These are phyloP conservation scores for Aphelenchoides fujianensis DNA, from an alignment of 1,140 invertebrate species.

Conservation along the genomic window DNA sequence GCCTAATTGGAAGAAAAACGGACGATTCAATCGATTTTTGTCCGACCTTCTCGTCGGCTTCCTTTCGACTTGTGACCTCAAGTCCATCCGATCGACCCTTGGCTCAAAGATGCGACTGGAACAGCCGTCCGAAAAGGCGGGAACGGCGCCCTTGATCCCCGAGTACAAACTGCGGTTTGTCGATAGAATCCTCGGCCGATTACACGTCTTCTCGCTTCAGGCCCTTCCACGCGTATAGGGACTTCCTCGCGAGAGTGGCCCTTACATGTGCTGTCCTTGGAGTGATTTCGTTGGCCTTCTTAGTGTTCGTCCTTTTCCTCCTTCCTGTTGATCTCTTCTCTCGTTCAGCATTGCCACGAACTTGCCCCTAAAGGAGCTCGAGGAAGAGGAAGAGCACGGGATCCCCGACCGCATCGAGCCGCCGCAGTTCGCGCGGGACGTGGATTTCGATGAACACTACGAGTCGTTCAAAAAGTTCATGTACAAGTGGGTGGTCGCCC, in stretches of 20 bases:
- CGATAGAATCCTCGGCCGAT: too few species aligned
- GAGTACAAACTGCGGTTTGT: background rate
- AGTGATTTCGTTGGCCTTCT: background rate
- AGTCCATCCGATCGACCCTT: too few species aligned
- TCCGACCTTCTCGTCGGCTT: too few species aligned
- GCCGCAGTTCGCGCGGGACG: background rate
- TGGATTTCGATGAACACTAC: background rate
- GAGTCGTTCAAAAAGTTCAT: conserved; percentile 6
- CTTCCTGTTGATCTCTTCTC: too few species aligned
- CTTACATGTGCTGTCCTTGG: background rate
- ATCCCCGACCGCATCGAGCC: background rate
- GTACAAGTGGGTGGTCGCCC: conserved; percentile 1
- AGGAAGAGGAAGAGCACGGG: background rate
- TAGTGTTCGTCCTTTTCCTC: conserved; percentile 9
- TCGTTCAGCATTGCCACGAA: background rate
- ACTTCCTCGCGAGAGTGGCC: background rate
- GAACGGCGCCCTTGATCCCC: background rate
- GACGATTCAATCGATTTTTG: too few species aligned
- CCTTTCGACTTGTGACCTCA: too few species aligned
- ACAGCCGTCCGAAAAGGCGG: background rate
- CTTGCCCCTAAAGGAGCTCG: background rate
- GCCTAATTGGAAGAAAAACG: too few species aligned
- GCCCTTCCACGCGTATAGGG: conserved; percentile 1
- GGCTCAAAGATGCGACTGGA: background rate
- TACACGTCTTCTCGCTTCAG: background rate